Evolutionary conservation across 2,797 vertebrate genomes (phyloP).

Genomic region (Thamnophis elegans): DNA sequence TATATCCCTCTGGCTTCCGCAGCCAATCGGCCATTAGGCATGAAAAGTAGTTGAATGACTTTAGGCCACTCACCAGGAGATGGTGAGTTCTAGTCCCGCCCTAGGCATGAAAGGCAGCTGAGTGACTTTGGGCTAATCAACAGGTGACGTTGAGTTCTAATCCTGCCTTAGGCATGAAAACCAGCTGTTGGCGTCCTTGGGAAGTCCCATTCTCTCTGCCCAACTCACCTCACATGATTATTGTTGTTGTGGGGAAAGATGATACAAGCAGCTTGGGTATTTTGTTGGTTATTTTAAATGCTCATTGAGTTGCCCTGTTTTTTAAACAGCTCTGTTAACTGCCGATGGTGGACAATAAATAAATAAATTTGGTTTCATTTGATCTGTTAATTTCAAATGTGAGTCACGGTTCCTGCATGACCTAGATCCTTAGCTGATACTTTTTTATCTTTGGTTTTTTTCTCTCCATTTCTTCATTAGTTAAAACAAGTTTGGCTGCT

Average conservation of each 20-base stretch:
- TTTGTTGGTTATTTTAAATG: neutral
- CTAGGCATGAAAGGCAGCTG: neutral
- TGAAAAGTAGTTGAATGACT: neutral
- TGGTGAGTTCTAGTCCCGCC: neutral
- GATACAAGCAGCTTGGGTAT: neutral
- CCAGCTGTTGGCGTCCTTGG: neutral
- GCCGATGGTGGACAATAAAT: neutral
- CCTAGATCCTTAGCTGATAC: constrained; percentile 25
- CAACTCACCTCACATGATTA: neutral
- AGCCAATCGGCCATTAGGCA: neutral
- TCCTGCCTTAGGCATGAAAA: neutral
- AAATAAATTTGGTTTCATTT: neutral
- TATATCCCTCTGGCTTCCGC: neutral
- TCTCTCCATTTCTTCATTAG: constrained; percentile 55
- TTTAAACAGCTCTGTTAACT: neutral
- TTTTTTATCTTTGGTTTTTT: constrained; percentile 26
- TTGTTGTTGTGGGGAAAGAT: neutral
- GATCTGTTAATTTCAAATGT: constrained; percentile 1
- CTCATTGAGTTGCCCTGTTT: neutral
- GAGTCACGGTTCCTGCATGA: constrained; percentile 44
- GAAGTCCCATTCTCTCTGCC: neutral
- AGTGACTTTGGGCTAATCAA: neutral
- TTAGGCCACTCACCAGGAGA: too few species aligned
- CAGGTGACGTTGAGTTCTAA: neutral
- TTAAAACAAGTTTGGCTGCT: constrained; percentile 45